phyloP scores from a whole-genome alignment of 1,140 invertebrate genomes.

The Tribolium castaneum region DNA sequence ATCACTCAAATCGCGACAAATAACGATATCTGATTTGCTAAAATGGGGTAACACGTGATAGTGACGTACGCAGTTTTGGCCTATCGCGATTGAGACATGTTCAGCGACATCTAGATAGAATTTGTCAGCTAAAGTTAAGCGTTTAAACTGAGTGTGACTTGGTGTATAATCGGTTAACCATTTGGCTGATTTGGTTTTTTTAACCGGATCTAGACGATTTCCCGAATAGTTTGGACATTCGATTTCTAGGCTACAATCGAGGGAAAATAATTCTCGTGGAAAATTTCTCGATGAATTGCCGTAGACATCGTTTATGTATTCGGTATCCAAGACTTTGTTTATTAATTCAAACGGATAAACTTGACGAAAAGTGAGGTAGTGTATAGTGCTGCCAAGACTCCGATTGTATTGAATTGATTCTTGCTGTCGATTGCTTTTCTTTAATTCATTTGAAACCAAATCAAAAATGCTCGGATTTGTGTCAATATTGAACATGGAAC shows the following conservation, averaged over 20 bases:
- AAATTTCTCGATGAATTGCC: constrained; percentile 47
- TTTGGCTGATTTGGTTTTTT: constrained; percentile 63
- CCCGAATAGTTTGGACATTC: constrained; percentile 71
- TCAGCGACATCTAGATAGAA: constrained; percentile 65
- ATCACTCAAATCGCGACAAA: constrained; percentile 66
- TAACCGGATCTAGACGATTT: constrained; percentile 62
- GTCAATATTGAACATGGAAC: constrained; percentile 66
- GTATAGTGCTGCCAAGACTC: constrained; percentile 63
- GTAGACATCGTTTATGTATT: constrained; percentile 12
- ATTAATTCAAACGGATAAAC: constrained; percentile 69
- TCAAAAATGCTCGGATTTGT: constrained; percentile 63
- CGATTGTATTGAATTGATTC: constrained; percentile 66
- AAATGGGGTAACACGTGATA: constrained; percentile 71
- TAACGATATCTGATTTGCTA: constrained; percentile 66
- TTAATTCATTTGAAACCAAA: constrained; percentile 65
- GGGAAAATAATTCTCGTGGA: constrained; percentile 67
- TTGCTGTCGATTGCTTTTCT: constrained; percentile 60
- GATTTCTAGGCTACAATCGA: constrained; percentile 68
- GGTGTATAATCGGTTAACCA: constrained; percentile 65
- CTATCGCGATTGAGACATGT: constrained; percentile 57
- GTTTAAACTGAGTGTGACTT: constrained; percentile 60
- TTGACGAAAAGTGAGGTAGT: constrained; percentile 65
- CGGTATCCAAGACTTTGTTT: constrained; percentile 24
- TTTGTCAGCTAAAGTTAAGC: constrained; percentile 62
- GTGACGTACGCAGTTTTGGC: constrained; percentile 62